Evolutionary conservation across 2,888 invertebrate genomes (phyloP).

Genomic region (Luperina nickerlii): DNA sequence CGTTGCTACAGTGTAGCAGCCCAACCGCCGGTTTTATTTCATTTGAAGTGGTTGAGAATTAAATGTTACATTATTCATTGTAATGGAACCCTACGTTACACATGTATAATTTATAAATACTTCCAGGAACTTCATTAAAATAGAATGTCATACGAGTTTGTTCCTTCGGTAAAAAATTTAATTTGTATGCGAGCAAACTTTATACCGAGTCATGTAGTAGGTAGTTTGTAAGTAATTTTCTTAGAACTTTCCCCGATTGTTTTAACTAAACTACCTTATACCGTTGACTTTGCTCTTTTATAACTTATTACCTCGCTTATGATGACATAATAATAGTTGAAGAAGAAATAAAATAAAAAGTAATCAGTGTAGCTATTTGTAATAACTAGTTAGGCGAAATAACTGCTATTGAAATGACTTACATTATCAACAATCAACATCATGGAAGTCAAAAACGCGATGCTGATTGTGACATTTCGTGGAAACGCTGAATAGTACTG

Average conservation of each 20-base stretch:
- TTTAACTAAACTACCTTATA: not conserved
- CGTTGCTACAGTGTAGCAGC: slow-evolving; percentile 25
- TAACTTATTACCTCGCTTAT: slow-evolving; percentile 2
- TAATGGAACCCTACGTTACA: not conserved
- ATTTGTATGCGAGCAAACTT: slow-evolving; percentile 9
- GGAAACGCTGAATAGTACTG: slow-evolving; percentile 10
- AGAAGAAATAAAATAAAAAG: not conserved
- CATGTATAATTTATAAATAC: not conserved
- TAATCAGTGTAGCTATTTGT: slow-evolving; percentile 16
- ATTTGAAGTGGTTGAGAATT: not conserved
- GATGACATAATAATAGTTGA: not conserved
- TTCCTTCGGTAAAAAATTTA: slow-evolving; percentile 3
- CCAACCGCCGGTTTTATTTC: not conserved
- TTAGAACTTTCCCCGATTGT: not conserved
- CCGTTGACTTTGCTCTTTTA: not conserved
- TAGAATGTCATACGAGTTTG: not conserved
- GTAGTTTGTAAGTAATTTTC: not conserved
- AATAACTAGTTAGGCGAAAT: slow-evolving; percentile 25
- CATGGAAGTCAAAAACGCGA: slow-evolving; percentile 29
- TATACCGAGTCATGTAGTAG: slow-evolving; percentile 17
- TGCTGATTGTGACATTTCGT: slow-evolving; percentile 12
- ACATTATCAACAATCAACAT: slow-evolving; percentile 30
- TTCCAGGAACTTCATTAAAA: not conserved
- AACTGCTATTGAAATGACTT: slow-evolving; percentile 31
- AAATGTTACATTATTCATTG: not conserved